These are phyloP conservation scores for Euphydryas editha DNA, from an alignment of 2,888 invertebrate genomes.

Conservation along the genomic window DNA sequence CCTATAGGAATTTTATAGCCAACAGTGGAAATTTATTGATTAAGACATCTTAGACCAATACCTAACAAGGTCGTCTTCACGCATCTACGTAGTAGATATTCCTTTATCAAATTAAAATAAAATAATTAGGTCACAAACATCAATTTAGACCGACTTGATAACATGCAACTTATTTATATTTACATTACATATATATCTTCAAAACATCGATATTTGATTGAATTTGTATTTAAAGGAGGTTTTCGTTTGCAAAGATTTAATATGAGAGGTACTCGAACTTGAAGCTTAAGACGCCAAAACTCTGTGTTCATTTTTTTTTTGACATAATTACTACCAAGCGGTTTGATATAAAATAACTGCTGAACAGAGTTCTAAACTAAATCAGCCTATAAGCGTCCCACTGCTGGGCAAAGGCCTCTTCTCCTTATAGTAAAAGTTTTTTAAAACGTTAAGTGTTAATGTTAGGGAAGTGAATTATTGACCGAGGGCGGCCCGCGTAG, in stretches of 20 bases:
- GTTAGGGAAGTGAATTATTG: too few species aligned
- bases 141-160: neutral
- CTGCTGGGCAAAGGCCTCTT: too few species aligned
- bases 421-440: too few species aligned
- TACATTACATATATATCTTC: conserved; percentile 3
- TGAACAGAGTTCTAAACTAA: too few species aligned
- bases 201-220: conserved; percentile 2
- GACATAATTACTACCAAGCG: too few species aligned
- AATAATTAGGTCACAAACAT: conserved; percentile 7
- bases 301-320: too few species aligned
- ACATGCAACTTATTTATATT: neutral
- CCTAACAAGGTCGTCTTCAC: neutral
- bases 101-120: neutral
- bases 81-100: neutral
- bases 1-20: too few species aligned
- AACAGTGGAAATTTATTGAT: neutral
- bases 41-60: neutral
- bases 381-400: too few species aligned
- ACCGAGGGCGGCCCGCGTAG: too few species aligned
- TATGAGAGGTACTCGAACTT: neutral
- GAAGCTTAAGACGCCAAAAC: too few species aligned
- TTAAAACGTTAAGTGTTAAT: too few species aligned
- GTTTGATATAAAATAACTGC: too few species aligned
- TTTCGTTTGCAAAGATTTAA: neutral
- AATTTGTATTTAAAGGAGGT: neutral